These are phyloP conservation scores for Dallia pectoralis DNA, from an alignment of 2,797 vertebrate genomes.

Conservation along the genomic window DNA sequence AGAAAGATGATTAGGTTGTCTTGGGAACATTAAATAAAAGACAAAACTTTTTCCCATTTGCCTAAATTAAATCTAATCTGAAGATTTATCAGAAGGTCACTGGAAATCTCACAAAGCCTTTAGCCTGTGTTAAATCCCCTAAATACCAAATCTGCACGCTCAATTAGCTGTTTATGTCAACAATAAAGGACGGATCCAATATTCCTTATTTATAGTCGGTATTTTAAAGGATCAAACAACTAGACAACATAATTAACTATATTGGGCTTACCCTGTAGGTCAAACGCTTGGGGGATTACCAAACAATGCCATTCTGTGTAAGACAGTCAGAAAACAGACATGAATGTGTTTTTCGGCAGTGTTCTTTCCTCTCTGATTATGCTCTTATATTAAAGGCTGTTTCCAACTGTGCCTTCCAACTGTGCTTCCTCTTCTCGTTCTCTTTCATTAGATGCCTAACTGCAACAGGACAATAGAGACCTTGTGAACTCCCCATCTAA, in stretches of 20 bases:
- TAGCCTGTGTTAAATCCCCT: neutral
- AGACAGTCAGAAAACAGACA: constrained; percentile 21
- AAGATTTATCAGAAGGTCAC: neutral
- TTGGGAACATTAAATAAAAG: neutral
- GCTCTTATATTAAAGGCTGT: constrained; percentile 2
- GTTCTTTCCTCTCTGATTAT: constrained; percentile 1
- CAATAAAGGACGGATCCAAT: constrained; percentile 6
- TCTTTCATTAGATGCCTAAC: constrained; percentile 27
- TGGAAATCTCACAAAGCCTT: constrained; percentile 7
- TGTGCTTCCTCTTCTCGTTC: neutral
- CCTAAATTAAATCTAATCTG: constrained; percentile 4
- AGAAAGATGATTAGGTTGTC: neutral
- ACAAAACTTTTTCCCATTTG: neutral
- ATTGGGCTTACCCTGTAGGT: constrained; percentile 4
- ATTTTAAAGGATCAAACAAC: constrained; percentile 13
- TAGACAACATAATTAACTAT: constrained; percentile 15
- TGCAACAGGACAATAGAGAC: constrained; percentile 16
- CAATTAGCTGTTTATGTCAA: constrained; percentile 12
- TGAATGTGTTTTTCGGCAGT: constrained; percentile 21
- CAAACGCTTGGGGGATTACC: constrained; percentile 27
- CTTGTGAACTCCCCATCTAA: neutral
- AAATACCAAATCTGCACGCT: neutral
- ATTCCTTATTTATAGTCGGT: constrained; percentile 2
- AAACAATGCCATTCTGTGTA: constrained; percentile 25
- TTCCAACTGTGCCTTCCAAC: constrained; percentile 30